Percentiles rank a stretch among this genome's conserved stretches.
These are phyloP conservation scores for Solea solea DNA, from an alignment of 2,113 vertebrate species.

Conservation along the genomic window DNA sequence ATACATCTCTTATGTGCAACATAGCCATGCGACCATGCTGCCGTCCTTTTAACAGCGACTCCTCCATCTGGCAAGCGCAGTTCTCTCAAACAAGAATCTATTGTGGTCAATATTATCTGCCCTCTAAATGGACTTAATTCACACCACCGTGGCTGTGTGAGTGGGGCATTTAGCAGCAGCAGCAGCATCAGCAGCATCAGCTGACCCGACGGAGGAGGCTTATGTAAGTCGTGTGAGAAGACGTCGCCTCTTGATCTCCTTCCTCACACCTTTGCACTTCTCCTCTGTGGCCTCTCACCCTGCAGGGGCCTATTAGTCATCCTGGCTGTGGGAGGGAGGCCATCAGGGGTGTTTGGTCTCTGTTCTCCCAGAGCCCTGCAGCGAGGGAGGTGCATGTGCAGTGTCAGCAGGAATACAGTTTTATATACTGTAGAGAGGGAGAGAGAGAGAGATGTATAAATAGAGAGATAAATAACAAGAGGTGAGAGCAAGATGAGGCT, in stretches of 20 bases:
- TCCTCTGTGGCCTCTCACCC: conserved; percentile 42
- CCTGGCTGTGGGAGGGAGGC: conserved; percentile 51
- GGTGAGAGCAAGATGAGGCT: conserved; percentile 38
- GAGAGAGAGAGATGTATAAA: conserved; percentile 49
- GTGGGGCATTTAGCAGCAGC: conserved; percentile 18
- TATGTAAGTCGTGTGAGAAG: conserved; percentile 22
- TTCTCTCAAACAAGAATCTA: neutral
- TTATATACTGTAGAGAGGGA: conserved; percentile 24
- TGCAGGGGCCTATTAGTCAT: conserved; percentile 70
- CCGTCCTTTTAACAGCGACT: no score
- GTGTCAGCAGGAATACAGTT: conserved; percentile 63
- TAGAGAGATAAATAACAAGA: conserved; percentile 57
- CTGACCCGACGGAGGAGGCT: conserved; percentile 39
- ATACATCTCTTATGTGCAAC: no score
- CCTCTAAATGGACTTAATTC: conserved; percentile 14
- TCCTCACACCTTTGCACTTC: conserved; percentile 41
- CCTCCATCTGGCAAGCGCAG: no score
- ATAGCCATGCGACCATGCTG: no score
- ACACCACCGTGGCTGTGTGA: conserved; percentile 2
- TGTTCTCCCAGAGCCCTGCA: conserved; percentile 55
- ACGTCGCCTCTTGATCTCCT: conserved; percentile 37
- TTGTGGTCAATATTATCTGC: conserved; percentile 2
- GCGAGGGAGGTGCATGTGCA: conserved; percentile 46
- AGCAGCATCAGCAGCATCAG: conserved; percentile 6
- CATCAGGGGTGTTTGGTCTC: conserved; percentile 44